These are phyloP conservation scores for Grammomys dolichurus DNA, from an alignment of 2,113 vertebrate genomes.

Conservation along the genomic window DNA sequence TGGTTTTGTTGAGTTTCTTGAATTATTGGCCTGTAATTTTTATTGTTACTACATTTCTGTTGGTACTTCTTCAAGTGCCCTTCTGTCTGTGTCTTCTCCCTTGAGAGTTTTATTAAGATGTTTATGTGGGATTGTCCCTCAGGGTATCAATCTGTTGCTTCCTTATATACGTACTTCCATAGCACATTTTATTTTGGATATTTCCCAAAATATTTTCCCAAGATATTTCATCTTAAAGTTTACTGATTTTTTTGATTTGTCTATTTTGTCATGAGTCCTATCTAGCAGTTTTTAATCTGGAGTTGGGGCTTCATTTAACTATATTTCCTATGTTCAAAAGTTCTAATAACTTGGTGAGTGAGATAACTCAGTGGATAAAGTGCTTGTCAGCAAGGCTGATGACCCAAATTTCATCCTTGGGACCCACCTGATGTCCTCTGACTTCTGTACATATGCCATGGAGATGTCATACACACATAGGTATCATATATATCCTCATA, in stretches of 20 bases:
- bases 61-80: not conserved
- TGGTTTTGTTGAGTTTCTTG: not conserved
- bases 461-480: not conserved
- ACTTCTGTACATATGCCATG: too few species aligned
- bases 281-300: not conserved
- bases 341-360: not conserved
- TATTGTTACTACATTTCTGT: not conserved
- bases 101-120: not conserved
- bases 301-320: not conserved
- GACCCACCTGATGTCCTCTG: not conserved
- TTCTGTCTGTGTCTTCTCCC: not conserved
- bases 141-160: not conserved
- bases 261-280: not conserved
- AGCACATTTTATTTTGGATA: not conserved
- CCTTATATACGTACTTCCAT: not conserved
- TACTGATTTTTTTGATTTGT: not conserved
- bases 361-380: not conserved
- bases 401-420: not conserved
- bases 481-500: too few species aligned
- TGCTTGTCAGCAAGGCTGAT: too few species aligned
- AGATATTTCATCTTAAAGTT: not conserved
- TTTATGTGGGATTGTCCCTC: not conserved
- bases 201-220: slow-evolving; percentile 4
- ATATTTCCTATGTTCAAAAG: not conserved
- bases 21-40: not conserved